Evolutionary conservation across 2,797 vertebrate genomes (phyloP), one percentile per base, ranked within the genome.

Genomic region (Coranthus polyacanthus): DNA sequence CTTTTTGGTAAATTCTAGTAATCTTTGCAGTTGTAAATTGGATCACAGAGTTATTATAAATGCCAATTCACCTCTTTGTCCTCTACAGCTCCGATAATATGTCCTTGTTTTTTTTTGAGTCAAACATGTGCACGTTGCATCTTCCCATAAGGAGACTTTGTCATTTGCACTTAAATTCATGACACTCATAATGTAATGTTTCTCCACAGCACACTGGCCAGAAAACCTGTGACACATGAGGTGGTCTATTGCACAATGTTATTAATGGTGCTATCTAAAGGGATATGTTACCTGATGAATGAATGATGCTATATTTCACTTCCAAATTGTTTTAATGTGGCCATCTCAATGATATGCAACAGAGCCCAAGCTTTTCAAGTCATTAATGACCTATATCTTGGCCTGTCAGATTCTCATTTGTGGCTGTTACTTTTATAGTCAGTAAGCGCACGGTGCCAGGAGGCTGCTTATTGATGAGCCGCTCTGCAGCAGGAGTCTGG

Each of bases 381-480:
- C 57, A 59, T 73, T 63, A 69, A 63, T 20, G 68, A 29, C 42
- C 57, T 26, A 6, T 37, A 37, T 12, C 12, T 5, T 56, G 59
- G 60, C 68, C 63, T 52, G 63, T 46, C 51, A 44, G 50, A 60
- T 43, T 39, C 60, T 73, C 49, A 29, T 70, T 70, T 59, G 38
- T 26, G 24, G 55, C 47, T 47, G 32, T 63, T 66, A 39, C 44
- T 69, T 58, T 54, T 64, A 71, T 57, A 17, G 61, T 8, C 45
- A 12, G 36, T 12, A 50, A 61, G 18, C 9, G 50, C 32, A 13
- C 20, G 18, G 21, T 66, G 71, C 59, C 81, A 66, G 29, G 5
- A 24, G 16, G 52, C 47, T 34, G 2, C 45, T 68, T 73, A 67
- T 68, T 67, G 45, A 84, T 32, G 61, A 73, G 56, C 22, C 68